Evolutionary conservation across 2,113 vertebrate species (phyloP).

Genomic region (Cettia cetti): DNA sequence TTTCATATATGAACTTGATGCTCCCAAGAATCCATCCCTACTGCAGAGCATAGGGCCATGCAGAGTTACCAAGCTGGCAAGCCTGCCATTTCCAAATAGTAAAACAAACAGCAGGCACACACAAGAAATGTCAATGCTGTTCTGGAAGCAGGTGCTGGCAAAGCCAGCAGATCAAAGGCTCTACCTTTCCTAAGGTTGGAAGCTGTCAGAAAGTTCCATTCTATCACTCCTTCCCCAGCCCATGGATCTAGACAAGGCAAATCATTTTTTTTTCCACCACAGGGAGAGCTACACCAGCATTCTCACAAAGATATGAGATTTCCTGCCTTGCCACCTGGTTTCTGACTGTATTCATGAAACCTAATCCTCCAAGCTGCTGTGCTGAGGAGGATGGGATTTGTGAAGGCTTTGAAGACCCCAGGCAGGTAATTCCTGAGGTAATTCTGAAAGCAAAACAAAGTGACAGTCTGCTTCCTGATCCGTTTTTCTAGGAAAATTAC

Average conservation of each 20-base stretch:
- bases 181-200: background rate
- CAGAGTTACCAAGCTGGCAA: background rate
- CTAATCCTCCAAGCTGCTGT: background rate
- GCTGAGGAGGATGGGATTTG: background rate
- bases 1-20: background rate
- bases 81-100: background rate
- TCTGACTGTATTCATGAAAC: background rate
- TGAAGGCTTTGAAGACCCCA: background rate
- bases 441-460: conserved; percentile 59
- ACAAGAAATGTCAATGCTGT: background rate
- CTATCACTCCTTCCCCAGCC: background rate
- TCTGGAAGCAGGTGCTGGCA: background rate
- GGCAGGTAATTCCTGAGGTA: conserved; percentile 29
- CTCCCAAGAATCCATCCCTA: background rate
- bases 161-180: background rate
- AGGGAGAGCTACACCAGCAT: background rate
- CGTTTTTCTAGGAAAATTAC: conserved; percentile 16
- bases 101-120: background rate
- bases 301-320: background rate
- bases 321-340: background rate
- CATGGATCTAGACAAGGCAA: background rate
- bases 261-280: background rate
- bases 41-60: background rate
- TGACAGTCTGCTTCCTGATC: background rate
- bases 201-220: background rate